Evolutionary conservation across 2,888 invertebrate species (phyloP).

Genomic region (Agrilus mali): DNA sequence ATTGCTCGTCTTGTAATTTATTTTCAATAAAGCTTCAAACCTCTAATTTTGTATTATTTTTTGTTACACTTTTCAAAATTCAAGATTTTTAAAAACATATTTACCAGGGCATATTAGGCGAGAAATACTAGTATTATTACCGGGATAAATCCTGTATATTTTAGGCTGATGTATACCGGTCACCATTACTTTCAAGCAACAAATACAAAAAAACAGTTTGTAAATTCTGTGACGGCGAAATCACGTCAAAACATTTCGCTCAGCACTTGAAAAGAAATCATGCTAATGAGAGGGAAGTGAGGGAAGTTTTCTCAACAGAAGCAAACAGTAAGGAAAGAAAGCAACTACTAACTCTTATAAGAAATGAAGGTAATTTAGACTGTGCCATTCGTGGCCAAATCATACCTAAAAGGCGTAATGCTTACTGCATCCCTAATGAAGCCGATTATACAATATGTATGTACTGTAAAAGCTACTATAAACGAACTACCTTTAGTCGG

Average conservation of each 20-base stretch:
- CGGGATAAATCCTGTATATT: no score
- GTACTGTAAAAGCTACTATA: conserved; percentile 2
- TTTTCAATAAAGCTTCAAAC: no score
- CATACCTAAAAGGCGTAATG: background rate
- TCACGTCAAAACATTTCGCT: conserved; percentile 1
- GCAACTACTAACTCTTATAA: background rate
- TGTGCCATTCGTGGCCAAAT: background rate
- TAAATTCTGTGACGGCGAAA: conserved; percentile 1
- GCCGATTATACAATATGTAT: conserved; percentile 4
- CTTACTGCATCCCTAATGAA: background rate
- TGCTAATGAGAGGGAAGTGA: background rate
- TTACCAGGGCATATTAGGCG: no score
- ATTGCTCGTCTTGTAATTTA: no score
- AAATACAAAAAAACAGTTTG: background rate
- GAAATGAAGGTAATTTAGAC: conserved; percentile 3
- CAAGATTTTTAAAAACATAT: no score
- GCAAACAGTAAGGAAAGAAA: background rate
- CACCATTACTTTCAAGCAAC: background rate
- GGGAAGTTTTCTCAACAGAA: background rate
- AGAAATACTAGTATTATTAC: no score
- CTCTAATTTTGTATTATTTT: no score
- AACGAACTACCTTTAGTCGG: conserved; percentile 1
- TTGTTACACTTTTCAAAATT: no score
- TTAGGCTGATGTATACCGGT: background rate
- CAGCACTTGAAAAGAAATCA: background rate